phyloP scores from a whole-genome alignment of 2,797 vertebrate genomes.

The Aplochiton taeniatus region DNA sequence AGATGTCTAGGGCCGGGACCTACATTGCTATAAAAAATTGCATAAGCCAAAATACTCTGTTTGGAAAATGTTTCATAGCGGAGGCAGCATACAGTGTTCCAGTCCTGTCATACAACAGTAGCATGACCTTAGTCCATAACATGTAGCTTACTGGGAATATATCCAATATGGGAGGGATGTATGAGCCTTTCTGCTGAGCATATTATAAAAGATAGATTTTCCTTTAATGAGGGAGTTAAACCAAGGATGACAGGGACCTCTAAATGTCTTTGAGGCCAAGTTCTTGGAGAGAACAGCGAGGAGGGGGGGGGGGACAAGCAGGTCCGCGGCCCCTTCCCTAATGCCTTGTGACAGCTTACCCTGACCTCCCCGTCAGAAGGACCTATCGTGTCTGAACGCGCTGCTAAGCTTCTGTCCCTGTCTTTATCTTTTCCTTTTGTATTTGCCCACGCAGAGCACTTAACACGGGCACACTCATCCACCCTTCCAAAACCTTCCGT shows the following conservation, averaged over 20 bases:
- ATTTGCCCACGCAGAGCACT: conserved; percentile 13
- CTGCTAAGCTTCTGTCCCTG: neutral
- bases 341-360: conserved; percentile 52
- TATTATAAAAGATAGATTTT: neutral
- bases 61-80: no score
- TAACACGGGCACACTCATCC: neutral
- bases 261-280: conserved; percentile 39
- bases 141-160: no score
- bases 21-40: no score
- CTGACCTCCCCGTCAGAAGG: conserved; percentile 31
- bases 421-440: conserved; percentile 34
- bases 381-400: conserved; percentile 44
- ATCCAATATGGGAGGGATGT: no score
- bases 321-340: conserved; percentile 31
- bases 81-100: no score
- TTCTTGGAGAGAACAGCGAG: conserved; percentile 21
- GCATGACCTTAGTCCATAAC: no score
- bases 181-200: no score
- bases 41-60: no score
- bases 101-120: no score
- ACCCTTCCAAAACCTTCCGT: neutral
- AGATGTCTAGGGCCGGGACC: conserved; percentile 22
- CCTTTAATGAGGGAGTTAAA: neutral
- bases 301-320: neutral
- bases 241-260: conserved; percentile 44